Conservation (phyloP, 1,140 invertebrate species). For the Calliphora vicina region DNA sequence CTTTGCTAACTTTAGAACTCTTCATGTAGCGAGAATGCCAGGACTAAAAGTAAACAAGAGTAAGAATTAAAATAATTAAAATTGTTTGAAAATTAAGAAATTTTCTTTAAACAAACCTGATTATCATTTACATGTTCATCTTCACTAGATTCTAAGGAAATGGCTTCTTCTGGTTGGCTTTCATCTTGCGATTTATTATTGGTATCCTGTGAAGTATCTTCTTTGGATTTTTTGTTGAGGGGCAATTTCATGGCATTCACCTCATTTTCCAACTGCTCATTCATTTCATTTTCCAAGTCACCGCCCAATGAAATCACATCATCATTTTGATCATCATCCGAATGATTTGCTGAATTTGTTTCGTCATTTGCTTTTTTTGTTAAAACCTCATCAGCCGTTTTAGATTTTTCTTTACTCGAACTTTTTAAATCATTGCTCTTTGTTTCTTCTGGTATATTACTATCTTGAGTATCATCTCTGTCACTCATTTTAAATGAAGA, state of each 20-base stretch:
- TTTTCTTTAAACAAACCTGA: slow-evolving; percentile 41
- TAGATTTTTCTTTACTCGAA: not conserved
- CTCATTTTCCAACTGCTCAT: slow-evolving; percentile 50
- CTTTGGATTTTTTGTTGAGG: not conserved
- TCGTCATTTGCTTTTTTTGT: slow-evolving; percentile 2
- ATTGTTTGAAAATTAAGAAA: not conserved
- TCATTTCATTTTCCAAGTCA: slow-evolving; percentile 54
- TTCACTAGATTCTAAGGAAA: slow-evolving; percentile 57
- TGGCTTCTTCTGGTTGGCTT: slow-evolving; percentile 55
- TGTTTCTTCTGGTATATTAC: too few relatives aligned
- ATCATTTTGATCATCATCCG: slow-evolving; percentile 55
- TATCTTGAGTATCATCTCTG: not conserved
- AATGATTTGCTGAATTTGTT: not conserved
- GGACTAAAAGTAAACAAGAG: slow-evolving; percentile 44
- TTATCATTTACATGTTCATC: slow-evolving; percentile 49
- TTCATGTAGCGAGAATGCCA: slow-evolving; percentile 62
- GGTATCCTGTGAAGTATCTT: slow-evolving; percentile 38
- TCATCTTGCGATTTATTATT: slow-evolving; percentile 43
- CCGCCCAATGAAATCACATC: slow-evolving; percentile 60
- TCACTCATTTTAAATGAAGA: not conserved
- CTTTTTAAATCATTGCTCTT: not conserved
- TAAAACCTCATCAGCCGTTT: not conserved
- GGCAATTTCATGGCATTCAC: slow-evolving; percentile 19
- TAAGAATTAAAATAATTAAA: not conserved
- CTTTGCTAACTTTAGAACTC: slow-evolving; percentile 68